Percentiles rank a stretch among this genome's conserved stretches.
Evolutionary conservation across 2,797 vertebrate genomes (phyloP).

Genomic region (Neosalanx taihuensis): DNA sequence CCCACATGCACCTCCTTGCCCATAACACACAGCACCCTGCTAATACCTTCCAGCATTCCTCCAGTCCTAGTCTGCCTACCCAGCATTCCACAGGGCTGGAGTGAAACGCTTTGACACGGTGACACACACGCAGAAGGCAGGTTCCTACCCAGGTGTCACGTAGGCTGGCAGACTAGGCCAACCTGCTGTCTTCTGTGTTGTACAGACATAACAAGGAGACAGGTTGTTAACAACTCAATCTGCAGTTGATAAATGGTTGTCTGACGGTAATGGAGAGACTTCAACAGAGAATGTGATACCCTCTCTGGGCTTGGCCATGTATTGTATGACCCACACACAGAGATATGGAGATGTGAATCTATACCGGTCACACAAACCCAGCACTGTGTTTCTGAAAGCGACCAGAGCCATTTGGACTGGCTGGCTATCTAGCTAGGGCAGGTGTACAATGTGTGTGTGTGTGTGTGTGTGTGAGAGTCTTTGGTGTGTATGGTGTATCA

Average conservation of each 20-base stretch:
- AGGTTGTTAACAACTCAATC: background rate
- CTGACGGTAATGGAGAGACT: background rate
- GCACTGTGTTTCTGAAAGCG: background rate
- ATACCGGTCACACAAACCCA: no score
- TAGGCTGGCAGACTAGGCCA: constrained; percentile 9
- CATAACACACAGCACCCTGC: constrained; percentile 32
- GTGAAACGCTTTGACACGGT: constrained; percentile 26
- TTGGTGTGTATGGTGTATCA: background rate
- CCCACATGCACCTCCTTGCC: constrained; percentile 25
- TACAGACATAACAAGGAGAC: background rate
- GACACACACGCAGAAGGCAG: constrained; percentile 4
- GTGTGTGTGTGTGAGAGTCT: background rate
- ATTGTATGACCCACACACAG: background rate
- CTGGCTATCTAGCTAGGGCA: background rate
- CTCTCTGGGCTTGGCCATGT: background rate
- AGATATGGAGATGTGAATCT: background rate
- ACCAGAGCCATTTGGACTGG: background rate
- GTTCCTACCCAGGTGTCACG: constrained; percentile 6
- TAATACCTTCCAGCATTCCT: constrained; percentile 23
- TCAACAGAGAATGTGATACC: background rate
- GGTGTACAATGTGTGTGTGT: constrained; percentile 1
- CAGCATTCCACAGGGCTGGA: constrained; percentile 46
- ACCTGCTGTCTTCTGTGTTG: constrained; percentile 10
- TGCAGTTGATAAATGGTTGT: background rate
- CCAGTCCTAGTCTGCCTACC: constrained; percentile 35